Evolutionary conservation across 2,113 vertebrate species (phyloP).

Genomic region (Anolis carolinensis): DNA sequence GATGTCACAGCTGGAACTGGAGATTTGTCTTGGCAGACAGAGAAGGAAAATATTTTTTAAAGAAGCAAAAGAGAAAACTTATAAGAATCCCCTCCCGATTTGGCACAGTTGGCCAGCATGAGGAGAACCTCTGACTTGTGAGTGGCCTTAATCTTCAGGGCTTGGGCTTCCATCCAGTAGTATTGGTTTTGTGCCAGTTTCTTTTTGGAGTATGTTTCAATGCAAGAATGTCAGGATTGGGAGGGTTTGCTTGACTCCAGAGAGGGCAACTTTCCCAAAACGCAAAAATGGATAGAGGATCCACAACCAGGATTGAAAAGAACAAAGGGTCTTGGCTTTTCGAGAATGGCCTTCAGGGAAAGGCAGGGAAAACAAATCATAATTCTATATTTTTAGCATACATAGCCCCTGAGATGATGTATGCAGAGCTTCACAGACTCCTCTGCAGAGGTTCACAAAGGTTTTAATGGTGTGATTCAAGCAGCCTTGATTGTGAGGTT

Average conservation of each 20-base stretch:
- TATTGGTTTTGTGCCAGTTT: constrained; percentile 46
- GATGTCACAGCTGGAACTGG: constrained; percentile 75
- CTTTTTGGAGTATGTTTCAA: constrained; percentile 46
- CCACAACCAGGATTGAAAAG: constrained; percentile 27
- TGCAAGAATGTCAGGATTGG: constrained; percentile 46
- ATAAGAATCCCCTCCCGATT: constrained; percentile 74
- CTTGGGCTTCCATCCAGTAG: constrained; percentile 59
- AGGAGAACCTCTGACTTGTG: constrained; percentile 67
- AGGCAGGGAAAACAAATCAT: constrained; percentile 7
- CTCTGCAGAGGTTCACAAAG: constrained; percentile 60
- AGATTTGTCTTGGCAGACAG: constrained; percentile 79
- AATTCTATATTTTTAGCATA: constrained; percentile 36
- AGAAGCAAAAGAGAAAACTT: constrained; percentile 76
- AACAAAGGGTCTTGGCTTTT: not conserved
- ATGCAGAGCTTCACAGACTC: constrained; percentile 30
- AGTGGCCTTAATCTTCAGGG: constrained; percentile 52
- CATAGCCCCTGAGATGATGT: constrained; percentile 49
- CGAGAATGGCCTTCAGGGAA: not conserved
- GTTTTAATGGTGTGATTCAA: constrained; percentile 57
- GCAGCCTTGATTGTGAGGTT: constrained; percentile 66
- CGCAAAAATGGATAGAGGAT: constrained; percentile 27
- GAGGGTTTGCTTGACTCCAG: constrained; percentile 53
- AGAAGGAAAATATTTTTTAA: constrained; percentile 77
- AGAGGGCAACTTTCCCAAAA: constrained; percentile 20
- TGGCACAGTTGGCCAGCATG: constrained; percentile 61